Base-by-base conservation (phyloP, 2,113 vertebrate species). In the Protobothrops flavoviridis region DNA sequence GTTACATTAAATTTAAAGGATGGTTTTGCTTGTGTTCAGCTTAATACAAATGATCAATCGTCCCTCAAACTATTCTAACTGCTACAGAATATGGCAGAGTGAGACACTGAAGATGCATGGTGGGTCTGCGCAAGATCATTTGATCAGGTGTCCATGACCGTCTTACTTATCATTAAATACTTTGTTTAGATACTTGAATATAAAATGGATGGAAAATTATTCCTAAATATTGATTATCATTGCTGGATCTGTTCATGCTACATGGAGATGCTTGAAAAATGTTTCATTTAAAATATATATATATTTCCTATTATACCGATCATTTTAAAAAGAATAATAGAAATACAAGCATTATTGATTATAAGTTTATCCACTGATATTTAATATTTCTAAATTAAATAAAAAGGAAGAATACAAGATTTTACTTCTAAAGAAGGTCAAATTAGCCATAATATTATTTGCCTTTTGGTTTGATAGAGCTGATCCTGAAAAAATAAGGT, bases 371-470 rank as follows among this genome's bases (percentile, higher is more conserved):
- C 69, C 74, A 45, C 93, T 96, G 93, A 89, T 95, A 87, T 93
- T 95, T 96, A 92, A 94, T 85, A 45, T 88, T 94, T 95, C 91
- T 23, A 61, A 17, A 10, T 43, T 69, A 94, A 96, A 91, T 93
- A 93, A 94, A 93, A 91, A 91, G 85, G 92, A 43, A 87, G 92
- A 74, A 90, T 59, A 91, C 93, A 45, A 85, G 48, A 91, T 64
- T 39, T 2, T 4, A 39, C 39, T 89, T 53, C 5, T 24, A 7
- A 21, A 88, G 92, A 86, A 94, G 57, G 91, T 91, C 86, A 94
- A 92, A 95, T 96, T 95, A 93, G 91, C 95, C 94, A 94, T 95
- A 96, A 92, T 95, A 95, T 94, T 94, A 92, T 95, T 95, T 94
- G 43, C 94, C 90, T 93, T 88, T 7, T 90, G 59, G 53, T 48